These are phyloP conservation scores for Erythrocercus mccallii DNA, from an alignment of 2,113 vertebrate species.

Conservation along the genomic window DNA sequence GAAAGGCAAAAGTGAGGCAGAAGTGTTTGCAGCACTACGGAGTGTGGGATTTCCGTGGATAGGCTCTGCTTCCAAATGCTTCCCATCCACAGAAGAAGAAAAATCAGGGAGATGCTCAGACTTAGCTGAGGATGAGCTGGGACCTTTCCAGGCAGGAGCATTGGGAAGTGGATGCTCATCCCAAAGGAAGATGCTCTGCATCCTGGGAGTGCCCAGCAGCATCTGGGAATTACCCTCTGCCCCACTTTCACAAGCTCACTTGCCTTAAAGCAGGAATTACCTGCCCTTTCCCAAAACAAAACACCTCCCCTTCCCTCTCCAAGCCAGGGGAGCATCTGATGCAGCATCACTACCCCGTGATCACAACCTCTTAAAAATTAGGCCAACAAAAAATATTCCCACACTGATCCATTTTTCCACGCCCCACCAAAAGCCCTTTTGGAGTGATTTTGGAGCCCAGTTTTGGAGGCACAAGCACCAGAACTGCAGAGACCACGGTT, in stretches of 20 bases:
- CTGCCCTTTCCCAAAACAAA: background rate
- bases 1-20: background rate
- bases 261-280: background rate
- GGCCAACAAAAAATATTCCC: background rate
- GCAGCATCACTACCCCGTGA: background rate
- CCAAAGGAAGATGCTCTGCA: background rate
- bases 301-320: background rate
- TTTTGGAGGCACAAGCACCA: background rate
- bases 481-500: accelerated
- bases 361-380: background rate
- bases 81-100: background rate
- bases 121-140: background rate
- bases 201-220: background rate
- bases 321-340: background rate
- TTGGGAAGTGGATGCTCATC: background rate
- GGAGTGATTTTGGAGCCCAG: background rate
- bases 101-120: accelerated
- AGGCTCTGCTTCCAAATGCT: background rate
- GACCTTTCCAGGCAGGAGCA: background rate
- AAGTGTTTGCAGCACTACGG: background rate
- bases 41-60: accelerated
- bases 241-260: background rate
- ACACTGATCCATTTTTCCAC: background rate
- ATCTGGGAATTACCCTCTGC: background rate
- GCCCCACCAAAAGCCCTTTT: background rate